A percentile compares a stretch with the other conserved stretches of the same genome.
Evolutionary conservation across 2,113 vertebrate species (phyloP).

Genomic region (Eulacestoma nigropectus): DNA sequence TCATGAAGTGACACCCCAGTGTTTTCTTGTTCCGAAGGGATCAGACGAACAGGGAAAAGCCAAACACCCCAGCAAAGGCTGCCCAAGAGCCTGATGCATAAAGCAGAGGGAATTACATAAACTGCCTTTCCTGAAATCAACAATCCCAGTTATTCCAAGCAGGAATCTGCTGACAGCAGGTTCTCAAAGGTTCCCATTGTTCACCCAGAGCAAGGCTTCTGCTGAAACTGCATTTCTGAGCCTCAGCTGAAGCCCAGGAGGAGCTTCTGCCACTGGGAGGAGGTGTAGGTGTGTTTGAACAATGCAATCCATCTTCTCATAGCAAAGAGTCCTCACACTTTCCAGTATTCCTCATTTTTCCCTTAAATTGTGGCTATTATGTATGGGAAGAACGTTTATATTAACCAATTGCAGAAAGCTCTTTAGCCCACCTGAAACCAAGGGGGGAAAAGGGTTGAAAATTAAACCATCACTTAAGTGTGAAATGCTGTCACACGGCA

Average conservation of each 20-base stretch:
- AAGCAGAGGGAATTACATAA: not conserved
- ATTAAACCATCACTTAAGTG: not conserved
- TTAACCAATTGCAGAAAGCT: not conserved
- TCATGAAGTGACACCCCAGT: not conserved
- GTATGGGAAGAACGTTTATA: not conserved
- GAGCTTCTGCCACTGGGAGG: not conserved
- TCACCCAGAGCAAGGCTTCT: not conserved
- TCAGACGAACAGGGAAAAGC: not conserved
- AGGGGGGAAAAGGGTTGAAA: fast-evolving
- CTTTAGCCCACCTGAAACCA: not conserved
- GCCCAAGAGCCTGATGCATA: not conserved
- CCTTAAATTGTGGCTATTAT: not conserved
- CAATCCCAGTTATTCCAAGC: not conserved
- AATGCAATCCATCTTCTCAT: not conserved
- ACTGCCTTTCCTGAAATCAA: not conserved
- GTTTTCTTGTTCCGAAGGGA: not conserved
- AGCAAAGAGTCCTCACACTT: not conserved
- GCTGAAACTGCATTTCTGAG: not conserved
- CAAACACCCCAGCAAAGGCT: not conserved
- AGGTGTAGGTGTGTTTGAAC: not conserved
- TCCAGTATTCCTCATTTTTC: not conserved
- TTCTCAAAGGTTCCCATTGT: not conserved
- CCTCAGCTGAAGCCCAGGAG: not conserved
- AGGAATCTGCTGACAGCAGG: not conserved
- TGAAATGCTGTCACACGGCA: fast-evolving